These are phyloP conservation scores for Lepus oiostolus DNA, from an alignment of 2,797 vertebrate species.

Conservation along the genomic window DNA sequence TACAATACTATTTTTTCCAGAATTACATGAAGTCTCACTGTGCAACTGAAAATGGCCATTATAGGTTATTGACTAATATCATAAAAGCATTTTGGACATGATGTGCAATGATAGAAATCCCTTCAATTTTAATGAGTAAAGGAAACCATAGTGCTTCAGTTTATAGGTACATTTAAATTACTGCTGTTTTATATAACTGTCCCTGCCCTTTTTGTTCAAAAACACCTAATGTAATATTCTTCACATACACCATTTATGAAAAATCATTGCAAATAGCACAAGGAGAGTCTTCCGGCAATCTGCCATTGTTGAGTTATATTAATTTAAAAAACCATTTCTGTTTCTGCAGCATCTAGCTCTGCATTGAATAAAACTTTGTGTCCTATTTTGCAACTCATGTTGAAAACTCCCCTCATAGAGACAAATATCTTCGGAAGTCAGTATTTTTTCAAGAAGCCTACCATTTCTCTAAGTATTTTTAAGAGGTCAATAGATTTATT, in stretches of 20 bases:
- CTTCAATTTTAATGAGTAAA: neutral
- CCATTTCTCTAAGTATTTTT: neutral
- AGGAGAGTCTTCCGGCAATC: neutral
- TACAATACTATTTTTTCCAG: neutral
- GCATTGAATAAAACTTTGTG: neutral
- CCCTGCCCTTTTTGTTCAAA: neutral
- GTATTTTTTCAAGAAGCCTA: neutral
- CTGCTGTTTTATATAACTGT: neutral
- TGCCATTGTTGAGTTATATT: neutral
- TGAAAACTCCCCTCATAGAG: neutral
- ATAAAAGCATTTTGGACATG: neutral
- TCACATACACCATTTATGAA: neutral
- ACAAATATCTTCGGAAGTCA: neutral
- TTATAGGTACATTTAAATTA: slow-evolving; percentile 39
- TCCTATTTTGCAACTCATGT: neutral
- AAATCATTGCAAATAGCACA: neutral
- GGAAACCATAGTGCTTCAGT: neutral
- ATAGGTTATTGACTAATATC: neutral
- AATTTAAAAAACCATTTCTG: neutral
- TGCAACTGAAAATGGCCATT: neutral
- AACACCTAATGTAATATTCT: neutral
- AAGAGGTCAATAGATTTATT: too few relatives aligned
- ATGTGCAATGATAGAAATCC: neutral
- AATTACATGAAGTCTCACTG: neutral
- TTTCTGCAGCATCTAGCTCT: neutral